Conservation (phyloP, 2,797 vertebrate species). For the Tragelaphus eurycerus region DNA sequence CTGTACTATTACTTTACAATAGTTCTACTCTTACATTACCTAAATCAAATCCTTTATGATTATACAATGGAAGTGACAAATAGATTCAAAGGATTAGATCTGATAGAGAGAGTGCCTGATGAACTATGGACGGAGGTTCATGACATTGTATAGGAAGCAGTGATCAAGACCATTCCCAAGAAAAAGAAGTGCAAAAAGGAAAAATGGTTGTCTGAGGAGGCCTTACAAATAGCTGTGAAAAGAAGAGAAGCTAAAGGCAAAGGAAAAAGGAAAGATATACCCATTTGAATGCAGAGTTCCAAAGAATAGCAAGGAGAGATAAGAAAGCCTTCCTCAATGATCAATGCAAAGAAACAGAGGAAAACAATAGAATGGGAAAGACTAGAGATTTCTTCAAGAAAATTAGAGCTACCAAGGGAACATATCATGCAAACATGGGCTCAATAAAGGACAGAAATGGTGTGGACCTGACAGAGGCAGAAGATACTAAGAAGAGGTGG, state of each 20-base stretch:
- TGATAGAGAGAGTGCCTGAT: not conserved
- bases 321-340: not conserved
- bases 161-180: not conserved
- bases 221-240: not conserved
- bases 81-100: not conserved
- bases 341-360: not conserved
- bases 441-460: too few relatives aligned
- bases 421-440: too few relatives aligned
- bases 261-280: not conserved
- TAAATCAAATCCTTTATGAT: not conserved
- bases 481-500: too few relatives aligned
- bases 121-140: not conserved
- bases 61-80: not conserved
- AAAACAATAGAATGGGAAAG: not conserved
- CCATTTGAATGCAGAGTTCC: not conserved
- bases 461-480: too few relatives aligned
- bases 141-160: not conserved
- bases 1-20: not conserved
- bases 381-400: too few relatives aligned
- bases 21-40: not conserved
- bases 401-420: too few relatives aligned
- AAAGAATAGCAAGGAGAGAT: not conserved
- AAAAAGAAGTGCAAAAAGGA: not conserved
- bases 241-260: not conserved
- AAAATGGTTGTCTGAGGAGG: not conserved